Percentiles rank a stretch among this genome's conserved stretches.
Conservation (phyloP, 2,113 vertebrate genomes). For the Cyphotilapia sp. region DNA sequence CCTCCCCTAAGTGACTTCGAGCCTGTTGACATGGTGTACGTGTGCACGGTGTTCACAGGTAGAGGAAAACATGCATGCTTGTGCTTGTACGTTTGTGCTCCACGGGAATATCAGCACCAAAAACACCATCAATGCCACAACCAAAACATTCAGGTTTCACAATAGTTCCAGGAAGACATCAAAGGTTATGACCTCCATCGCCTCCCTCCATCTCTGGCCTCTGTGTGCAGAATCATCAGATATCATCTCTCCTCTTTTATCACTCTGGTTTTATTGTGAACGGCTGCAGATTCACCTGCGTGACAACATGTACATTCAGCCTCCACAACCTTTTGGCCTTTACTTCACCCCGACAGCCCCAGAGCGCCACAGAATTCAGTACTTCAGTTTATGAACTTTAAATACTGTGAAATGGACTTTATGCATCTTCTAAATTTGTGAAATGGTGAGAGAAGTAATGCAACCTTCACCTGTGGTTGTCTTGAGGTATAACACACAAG, state of each 20-base stretch:
- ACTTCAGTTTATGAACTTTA: not conserved
- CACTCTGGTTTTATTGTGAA: conserved; percentile 13
- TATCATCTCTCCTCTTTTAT: conserved; percentile 25
- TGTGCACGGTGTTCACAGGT: not conserved
- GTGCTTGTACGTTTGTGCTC: not conserved
- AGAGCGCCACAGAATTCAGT: not conserved
- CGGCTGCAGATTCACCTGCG: conserved; percentile 41
- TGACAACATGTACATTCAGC: conserved; percentile 11
- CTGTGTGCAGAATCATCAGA: conserved; percentile 8
- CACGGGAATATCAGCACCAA: not conserved
- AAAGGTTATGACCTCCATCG: conserved; percentile 33
- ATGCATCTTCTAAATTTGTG: not conserved
- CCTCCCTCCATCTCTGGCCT: not conserved
- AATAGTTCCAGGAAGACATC: conserved; percentile 34
- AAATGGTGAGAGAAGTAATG: not conserved
- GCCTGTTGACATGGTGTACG: not conserved
- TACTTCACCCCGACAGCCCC: not conserved
- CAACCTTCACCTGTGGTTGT: not conserved
- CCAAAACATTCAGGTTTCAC: conserved; percentile 33
- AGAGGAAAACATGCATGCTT: not conserved
- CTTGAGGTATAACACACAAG: not conserved
- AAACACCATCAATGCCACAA: not conserved
- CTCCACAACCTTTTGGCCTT: conserved; percentile 2
- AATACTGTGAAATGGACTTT: not conserved
- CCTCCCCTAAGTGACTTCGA: not conserved